Base-by-base conservation (phyloP, 2,888 invertebrate genomes). In the Rhamnusium bicolor region DNA sequence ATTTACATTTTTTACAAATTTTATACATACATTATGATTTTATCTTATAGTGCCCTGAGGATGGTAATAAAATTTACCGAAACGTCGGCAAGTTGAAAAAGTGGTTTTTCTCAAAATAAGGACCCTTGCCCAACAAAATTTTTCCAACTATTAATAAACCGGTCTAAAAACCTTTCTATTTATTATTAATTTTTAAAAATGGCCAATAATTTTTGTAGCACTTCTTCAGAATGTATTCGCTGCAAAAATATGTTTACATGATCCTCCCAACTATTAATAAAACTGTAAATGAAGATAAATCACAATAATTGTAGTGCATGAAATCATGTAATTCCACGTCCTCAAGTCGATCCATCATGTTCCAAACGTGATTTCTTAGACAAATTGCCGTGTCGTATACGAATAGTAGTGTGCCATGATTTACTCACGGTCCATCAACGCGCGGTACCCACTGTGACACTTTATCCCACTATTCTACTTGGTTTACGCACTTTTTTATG, bases 281-380 rank as follows among this genome's bases (percentile, higher is more conserved):
- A 58, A 16, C 58, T 3, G 58, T 21, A 47, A 77, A 72, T 65
- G 77, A 74, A 69, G 74, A 78, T 78, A 78, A 74, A 76, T 76
- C 71, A 72, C 72, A 21, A 65, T 49, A 60, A 61, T 66, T 65
- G 63, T 70, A 71, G 72, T 73, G 74, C 56, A 75, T 73, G 76
- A 76, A 78, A 78, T 78, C 75, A 77, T 79, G 77, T 77, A 77
- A 76, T 73, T 75, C 71, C 71, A 65, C 73, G 72, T 79, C 77
- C 68, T 72, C 72, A 27, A 69, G 72, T 72, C 71, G 76, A 79
- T 79, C 76, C 71, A 79, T 79, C 77, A 79, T 77, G 73, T 61
- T 61, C 62, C 70, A 67, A 76, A 76, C 76, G 73, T 76, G 76
- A 78, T 66, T 68, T 68, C 77, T 72, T 63, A 73, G 77, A 79